A percentile compares a stretch with the other conserved stretches of the same genome.
Evolutionary conservation across 2,113 vertebrate genomes (phyloP).

Genomic region (Rattus norvegicus): DNA sequence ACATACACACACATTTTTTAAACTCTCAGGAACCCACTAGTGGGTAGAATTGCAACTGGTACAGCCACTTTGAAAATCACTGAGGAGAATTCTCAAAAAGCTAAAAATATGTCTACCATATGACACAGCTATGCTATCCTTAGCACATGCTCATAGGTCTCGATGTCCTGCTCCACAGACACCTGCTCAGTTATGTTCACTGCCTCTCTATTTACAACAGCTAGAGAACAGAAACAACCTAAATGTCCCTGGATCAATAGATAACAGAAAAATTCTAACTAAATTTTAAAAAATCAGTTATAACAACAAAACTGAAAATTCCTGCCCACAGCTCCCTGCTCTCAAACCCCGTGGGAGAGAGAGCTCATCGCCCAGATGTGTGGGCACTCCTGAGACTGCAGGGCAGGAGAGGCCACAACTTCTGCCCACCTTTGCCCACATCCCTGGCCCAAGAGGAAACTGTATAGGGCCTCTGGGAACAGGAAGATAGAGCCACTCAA

Average conservation of each 20-base stretch:
- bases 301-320: background rate
- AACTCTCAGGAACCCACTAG: background rate
- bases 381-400: too few species aligned
- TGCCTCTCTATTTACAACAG: background rate
- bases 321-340: too few species aligned
- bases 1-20: too few species aligned
- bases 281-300: background rate
- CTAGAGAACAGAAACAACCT: background rate
- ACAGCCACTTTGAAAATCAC: background rate
- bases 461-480: too few species aligned
- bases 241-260: background rate
- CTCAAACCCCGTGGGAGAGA: too few species aligned
- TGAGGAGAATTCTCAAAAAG: background rate
- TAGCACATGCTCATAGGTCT: background rate
- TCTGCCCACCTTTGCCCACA: too few species aligned
- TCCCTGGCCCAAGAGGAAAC: too few species aligned
- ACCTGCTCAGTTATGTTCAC: background rate
- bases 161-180: too few species aligned
- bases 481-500: too few species aligned
- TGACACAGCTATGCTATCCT: background rate
- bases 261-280: background rate
- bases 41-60: background rate
- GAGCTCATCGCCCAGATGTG: too few species aligned
- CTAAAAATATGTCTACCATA: background rate
- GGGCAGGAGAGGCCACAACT: too few species aligned